Evolutionary conservation across 2,888 invertebrate species (phyloP).

Genomic region (Lithophane ornitopus): DNA sequence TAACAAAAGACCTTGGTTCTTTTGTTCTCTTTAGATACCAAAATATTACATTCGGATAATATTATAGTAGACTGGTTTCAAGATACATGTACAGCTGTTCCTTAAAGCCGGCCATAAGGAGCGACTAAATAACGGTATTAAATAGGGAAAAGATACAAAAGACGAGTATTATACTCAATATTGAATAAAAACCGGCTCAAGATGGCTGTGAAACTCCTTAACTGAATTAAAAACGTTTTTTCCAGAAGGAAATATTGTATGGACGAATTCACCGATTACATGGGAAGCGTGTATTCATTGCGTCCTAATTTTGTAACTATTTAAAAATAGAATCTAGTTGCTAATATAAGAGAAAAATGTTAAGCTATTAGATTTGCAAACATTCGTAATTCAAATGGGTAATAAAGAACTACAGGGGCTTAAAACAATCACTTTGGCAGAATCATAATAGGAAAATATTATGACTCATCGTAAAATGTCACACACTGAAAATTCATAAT

Average conservation of each 20-base stretch:
- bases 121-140: neutral
- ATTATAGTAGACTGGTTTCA: neutral
- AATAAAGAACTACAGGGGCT: neutral
- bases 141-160: neutral
- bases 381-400: constrained; percentile 5
- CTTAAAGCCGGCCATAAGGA: neutral
- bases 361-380: neutral
- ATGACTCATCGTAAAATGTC: no score
- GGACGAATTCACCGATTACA: neutral
- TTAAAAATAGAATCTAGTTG: constrained; percentile 33
- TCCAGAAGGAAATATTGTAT: neutral
- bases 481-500: no score
- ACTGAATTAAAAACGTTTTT: neutral
- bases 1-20: neutral
- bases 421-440: no score
- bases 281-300: neutral
- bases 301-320: constrained; percentile 21
- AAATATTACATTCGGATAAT: neutral
- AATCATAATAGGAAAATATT: no score
- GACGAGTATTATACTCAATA: neutral
- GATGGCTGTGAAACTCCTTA: neutral
- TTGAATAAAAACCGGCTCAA: neutral
- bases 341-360: neutral
- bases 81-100: neutral
- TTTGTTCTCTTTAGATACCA: neutral